A percentile compares a stretch with the other conserved stretches of the same genome.
These are phyloP conservation scores for Menidia menidia DNA, from an alignment of 2,797 vertebrate genomes.

Conservation along the genomic window DNA sequence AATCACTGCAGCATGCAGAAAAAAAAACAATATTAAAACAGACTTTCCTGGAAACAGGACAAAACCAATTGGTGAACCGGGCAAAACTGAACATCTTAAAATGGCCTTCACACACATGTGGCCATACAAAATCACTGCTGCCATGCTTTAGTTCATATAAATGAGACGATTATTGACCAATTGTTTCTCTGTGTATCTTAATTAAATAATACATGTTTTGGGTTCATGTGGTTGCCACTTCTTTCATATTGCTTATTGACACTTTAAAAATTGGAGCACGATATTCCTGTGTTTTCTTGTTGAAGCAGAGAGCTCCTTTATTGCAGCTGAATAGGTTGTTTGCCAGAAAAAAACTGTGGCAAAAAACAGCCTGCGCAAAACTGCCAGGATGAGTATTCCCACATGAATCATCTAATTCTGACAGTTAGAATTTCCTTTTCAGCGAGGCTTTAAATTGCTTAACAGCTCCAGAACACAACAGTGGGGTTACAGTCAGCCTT, in stretches of 20 bases:
- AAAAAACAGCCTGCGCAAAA: conserved; percentile 17
- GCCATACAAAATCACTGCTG: neutral
- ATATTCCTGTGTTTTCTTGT: neutral
- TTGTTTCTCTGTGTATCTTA: neutral
- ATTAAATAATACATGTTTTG: neutral
- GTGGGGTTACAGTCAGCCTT: conserved; percentile 25
- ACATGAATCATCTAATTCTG: conserved; percentile 23
- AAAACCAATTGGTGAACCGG: neutral
- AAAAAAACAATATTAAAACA: neutral
- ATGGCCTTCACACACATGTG: neutral
- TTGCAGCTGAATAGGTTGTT: conserved; percentile 17
- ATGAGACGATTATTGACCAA: neutral
- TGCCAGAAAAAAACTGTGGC: conserved; percentile 22
- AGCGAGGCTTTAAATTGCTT: conserved; percentile 33
- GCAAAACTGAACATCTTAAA: neutral
- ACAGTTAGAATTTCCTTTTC: conserved; percentile 20
- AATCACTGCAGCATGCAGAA: neutral
- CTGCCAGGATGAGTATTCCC: conserved; percentile 22
- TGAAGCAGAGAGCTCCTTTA: conserved; percentile 4
- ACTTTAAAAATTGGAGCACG: neutral
- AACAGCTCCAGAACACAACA: conserved; percentile 15
- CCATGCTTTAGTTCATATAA: neutral
- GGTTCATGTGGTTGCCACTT: neutral
- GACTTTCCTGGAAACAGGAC: conserved; percentile 3
- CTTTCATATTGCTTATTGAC: neutral